Evolutionary conservation across 2,797 vertebrate genomes (phyloP), one percentile per base, ranked within the genome.

Genomic region (Argentina silus): DNA sequence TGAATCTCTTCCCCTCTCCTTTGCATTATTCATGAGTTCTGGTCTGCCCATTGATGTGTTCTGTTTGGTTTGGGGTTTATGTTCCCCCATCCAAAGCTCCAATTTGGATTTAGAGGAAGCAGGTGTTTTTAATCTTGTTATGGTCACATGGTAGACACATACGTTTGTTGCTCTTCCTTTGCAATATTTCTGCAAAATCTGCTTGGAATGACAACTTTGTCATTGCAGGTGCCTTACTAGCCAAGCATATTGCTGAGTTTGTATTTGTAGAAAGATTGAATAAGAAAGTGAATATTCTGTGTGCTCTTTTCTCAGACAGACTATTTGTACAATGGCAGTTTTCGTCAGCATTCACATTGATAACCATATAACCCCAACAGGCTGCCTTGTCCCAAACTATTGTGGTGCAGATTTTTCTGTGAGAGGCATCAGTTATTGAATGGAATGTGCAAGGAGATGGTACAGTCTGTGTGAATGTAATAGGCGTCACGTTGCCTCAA

Each of bases 301-400:
- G 3, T 67, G 17, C 63, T 56, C 75, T 83, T 71, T 73, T 55
- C 72, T 56, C 69, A 63, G 72, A 70, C 67, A 47, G 70, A 64
- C 56, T 67, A 78, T 81, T 77, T 70, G 59, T 72, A 76, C 0
- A 14, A 9, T 76, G 72, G 78, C 69, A 48, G 59, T 73, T 77
- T 67, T 86, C 27, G 27, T 36, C 15, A 8, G 57, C 69, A 80
- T 80, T 83, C 79, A 85, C 76, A 79, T 73, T 72, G 75, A 80
- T 85, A 85, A 81, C 84, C 83, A 83, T 82, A 86, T 82, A 86
- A 78, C 80, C 79, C 71, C 78, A 81, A 80, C 73, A 78, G 55
- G 69, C 72, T 80, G 69, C 69, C 74, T 47, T 68, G 74, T 76
- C 77, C 65, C 11, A n/a, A 78, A 72, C 81, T 83, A 82, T 87